Evolutionary conservation across 1,140 invertebrate genomes (phyloP), one percentile per base, ranked within the genome.

Genomic region (Aethina tumida): DNA sequence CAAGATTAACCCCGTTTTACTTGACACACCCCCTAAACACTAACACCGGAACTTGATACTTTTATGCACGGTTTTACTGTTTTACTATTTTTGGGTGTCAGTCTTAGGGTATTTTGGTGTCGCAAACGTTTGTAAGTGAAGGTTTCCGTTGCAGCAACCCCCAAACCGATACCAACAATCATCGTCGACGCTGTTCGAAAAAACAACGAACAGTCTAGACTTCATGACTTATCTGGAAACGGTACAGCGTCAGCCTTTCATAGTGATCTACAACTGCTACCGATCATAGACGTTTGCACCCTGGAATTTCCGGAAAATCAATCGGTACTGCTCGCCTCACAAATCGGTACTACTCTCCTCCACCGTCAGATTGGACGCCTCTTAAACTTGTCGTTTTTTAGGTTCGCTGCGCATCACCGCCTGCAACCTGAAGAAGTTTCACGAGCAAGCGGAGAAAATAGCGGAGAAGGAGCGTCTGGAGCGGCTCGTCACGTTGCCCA

Each of bases 201-300:
- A 28, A 29, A 41, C 36, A 45, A 53, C 35, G 41, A 55, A 45
- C 42, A 49, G 43, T 35, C 45, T 46, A 25, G 51, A 50, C 43
- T 50, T 54, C 35, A 43, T 53, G 41, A 42, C 38, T 24, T 51
- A 52, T 29, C 43, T 55, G 49, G 54, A 55, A 31, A 48, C 45
- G 53, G 57, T 52, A 28, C 55, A 53, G 57, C 53, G 34, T 10
- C 45, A 47, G 10, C 55, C 54, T 4, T 53, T 36, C 15, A 43
- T 45, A 49, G 49, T 53, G 44, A 54, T 38, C 5, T 51, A 50
- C 36, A 39, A 34, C 30, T 58, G 56, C 37, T 55, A 34, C 56
- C 56, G 42, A 56, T 48, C 26, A 40, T 59, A 52, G 56, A 59
- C 29, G 44, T 59, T 14, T 59, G 56, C 43, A 52, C 48, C 7